These are phyloP conservation scores for Ophioninae sp. DNA, from an alignment of 2,888 invertebrate genomes.

Conservation along the genomic window DNA sequence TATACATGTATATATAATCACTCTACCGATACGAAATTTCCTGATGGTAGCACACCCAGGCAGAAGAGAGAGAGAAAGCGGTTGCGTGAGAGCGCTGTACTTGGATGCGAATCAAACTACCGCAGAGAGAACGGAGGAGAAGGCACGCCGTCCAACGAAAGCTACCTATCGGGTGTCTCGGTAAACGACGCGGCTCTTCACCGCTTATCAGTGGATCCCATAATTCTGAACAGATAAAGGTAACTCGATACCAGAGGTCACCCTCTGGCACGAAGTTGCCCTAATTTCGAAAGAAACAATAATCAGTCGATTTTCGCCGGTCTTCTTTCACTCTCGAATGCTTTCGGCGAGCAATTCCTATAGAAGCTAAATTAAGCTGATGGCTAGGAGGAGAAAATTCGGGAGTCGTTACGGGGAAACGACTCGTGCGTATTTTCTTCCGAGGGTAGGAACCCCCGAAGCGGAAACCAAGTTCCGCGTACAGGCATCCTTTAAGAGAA, in stretches of 20 bases:
- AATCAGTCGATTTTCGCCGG: background rate
- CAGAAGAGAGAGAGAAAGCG: background rate
- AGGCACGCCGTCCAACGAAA: background rate
- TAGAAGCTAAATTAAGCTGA: background rate
- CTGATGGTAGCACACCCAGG: constrained; percentile 37
- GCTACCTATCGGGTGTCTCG: background rate
- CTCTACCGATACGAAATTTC: constrained; percentile 32
- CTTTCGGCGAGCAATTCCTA: background rate
- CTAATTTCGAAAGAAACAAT: background rate
- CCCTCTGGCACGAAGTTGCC: background rate
- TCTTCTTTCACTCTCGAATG: background rate
- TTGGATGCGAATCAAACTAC: constrained; percentile 13
- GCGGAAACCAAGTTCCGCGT: constrained; percentile 18
- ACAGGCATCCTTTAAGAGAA: constrained; percentile 39
- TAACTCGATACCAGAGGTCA: background rate
- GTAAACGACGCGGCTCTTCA: background rate
- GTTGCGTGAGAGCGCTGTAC: constrained; percentile 29
- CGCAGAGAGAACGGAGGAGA: background rate
- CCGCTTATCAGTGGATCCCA: background rate
- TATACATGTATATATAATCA: constrained; percentile 29
- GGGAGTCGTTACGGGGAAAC: constrained; percentile 22
- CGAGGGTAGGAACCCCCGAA: constrained; percentile 45
- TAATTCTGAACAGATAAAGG: background rate
- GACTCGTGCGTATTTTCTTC: constrained; percentile 51
- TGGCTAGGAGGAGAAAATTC: constrained; percentile 2